Base-by-base conservation (phyloP, 2,888 invertebrate genomes). In the Cheilosia variabilis region DNA sequence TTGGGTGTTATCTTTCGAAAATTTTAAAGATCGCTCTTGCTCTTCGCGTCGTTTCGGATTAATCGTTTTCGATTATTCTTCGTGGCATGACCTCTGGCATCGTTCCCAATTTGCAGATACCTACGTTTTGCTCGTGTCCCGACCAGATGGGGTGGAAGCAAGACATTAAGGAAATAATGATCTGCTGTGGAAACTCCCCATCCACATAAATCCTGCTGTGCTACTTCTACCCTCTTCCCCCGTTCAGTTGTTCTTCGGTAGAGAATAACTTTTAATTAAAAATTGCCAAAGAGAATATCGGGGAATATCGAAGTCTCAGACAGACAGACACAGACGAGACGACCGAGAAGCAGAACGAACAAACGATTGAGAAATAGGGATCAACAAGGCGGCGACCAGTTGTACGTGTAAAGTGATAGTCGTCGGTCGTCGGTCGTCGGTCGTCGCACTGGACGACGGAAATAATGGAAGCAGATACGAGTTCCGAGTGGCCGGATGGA, bases 201-300 rank as follows among this genome's bases (percentile, higher is more conserved):
- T 37, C 45, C 69, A 50, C 37, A 75, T 71, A 75, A 81, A 81
- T 80, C 60, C 41, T 24, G 22, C 60, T 22, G 43, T n/a, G 10
- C 4, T 31, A 17, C 43, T n/a, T 6, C 4, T 31, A 17, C 43
- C 37, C 34, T 27, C n/a, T 24, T 4, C 34, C 5, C 34, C 17
- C 17, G 17, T 34, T 45, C 34, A 37, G 57, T 81, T 62, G 58
- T 65, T 82, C 31, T 27, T 6, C 71, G 45, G 66, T 57, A 66
- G 76, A 86, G 76, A 76, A 86, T 76, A 86, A 69, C 72, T 86
- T 86, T 86, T 86, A 86, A 86, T 86, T 86, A 86, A 86, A 86
- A 86, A 77, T 86, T 86, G 55, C 81, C 76, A 77, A 77, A 81
- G 81, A 76, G 79, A 52, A 79, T 58, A 76, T 76, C 41, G 57